Evolutionary conservation across 2,888 invertebrate genomes (phyloP), one percentile per base, ranked within the genome.

Genomic region (Meganola albula): DNA sequence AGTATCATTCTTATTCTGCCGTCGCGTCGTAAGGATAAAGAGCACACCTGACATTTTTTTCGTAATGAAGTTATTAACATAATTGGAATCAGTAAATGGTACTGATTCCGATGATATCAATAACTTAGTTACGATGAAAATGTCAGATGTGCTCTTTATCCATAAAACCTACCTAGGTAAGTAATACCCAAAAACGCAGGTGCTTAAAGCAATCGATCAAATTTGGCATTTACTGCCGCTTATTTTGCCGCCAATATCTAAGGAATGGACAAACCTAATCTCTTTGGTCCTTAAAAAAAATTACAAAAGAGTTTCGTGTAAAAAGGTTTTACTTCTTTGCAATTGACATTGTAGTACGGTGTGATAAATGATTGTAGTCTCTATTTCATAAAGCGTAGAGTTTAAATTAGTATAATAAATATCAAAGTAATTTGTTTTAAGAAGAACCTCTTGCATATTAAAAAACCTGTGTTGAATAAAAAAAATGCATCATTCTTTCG

Each of bases 211-310:
- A 68, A 83, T 84, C 78, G 54, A 83, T 83, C 83, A 83, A 65
- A 46, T 58, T 59, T 80, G 80, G 71, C 83, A 74, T 79, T 80
- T 70, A 77, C 65, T 65, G 58, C 65, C 66, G 53, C 56, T 52
- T 42, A 55, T 54, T 50, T 50, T 20, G n/a, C 20, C 20, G 61
- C 52, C 48, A 42, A 54, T 58, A 50, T 66, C 56, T 49, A 77
- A 77, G 72, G 70, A 77, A 79, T 69, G 79, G 75, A 79, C 83
- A 82, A 70, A 64, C 73, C 74, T 79, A 82, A 83, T 84, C 78
- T 50, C 65, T 59, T 64, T 67, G 75, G 77, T 74, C 71, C 69
- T 70, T 70, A 74, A 69, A 73, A 74, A 74, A 73, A 66, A 58
- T 53, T 43, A 78, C 78, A 82, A 82, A 72, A 67, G 74, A 60